phyloP scores from a whole-genome alignment of 2,797 vertebrate species.

The Sebastolobus altivelis region DNA sequence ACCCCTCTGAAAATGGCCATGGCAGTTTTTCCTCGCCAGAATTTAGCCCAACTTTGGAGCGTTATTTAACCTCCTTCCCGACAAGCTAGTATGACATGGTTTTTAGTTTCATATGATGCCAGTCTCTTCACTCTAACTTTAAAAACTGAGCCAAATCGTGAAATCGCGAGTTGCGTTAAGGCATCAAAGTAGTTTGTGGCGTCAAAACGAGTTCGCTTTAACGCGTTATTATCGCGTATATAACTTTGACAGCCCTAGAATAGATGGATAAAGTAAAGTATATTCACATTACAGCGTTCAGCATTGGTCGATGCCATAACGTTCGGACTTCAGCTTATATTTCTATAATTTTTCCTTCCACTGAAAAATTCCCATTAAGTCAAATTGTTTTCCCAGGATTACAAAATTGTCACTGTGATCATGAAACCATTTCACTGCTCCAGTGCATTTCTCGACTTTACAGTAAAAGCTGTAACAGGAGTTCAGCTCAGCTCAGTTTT shows the following conservation, averaged over 20 bases:
- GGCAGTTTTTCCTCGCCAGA: no score
- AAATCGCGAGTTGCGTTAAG: no score
- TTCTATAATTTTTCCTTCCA: neutral
- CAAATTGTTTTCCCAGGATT: neutral
- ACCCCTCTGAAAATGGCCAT: no score
- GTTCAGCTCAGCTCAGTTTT: neutral
- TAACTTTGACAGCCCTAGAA: neutral
- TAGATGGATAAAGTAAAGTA: neutral
- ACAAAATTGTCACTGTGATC: neutral
- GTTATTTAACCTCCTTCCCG: no score
- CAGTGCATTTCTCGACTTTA: neutral
- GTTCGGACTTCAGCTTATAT: neutral
- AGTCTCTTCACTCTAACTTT: no score
- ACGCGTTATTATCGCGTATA: no score
- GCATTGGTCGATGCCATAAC: neutral
- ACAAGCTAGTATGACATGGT: no score
- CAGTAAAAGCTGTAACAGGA: neutral
- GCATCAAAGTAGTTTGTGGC: fast-evolving
- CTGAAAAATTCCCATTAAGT: neutral
- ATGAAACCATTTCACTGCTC: neutral
- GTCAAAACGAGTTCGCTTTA: no score
- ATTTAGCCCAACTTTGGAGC: no score
- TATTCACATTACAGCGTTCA: neutral
- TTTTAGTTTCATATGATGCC: no score
- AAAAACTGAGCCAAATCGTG: no score